Evolutionary conservation across 2,797 vertebrate genomes (phyloP).

Genomic region (Hypotaenidia okinawae): DNA sequence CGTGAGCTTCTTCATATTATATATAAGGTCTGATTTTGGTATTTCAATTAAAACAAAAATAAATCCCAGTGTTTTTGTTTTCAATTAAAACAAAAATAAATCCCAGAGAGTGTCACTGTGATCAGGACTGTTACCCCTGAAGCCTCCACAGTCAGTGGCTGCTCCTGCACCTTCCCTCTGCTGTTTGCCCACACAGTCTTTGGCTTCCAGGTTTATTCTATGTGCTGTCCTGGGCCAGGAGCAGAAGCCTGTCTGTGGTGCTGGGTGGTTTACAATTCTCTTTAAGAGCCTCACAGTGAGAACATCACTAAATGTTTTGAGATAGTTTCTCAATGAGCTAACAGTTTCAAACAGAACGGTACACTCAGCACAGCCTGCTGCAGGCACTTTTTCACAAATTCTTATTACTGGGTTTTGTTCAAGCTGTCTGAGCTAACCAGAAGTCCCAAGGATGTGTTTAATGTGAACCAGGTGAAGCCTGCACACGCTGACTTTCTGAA

Average conservation of each 20-base stretch:
- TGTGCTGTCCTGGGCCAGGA: not conserved
- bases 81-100: not conserved
- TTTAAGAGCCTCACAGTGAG: not conserved
- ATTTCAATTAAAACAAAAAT: not conserved
- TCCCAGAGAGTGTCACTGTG: not conserved
- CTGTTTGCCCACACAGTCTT: not conserved
- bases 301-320: not conserved
- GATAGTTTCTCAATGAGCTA: not conserved
- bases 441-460: not conserved
- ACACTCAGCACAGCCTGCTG: not conserved
- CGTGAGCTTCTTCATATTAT: not conserved
- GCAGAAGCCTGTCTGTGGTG: not conserved
- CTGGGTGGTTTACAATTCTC: not conserved
- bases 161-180: not conserved
- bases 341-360: not conserved
- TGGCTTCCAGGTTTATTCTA: not conserved
- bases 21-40: not conserved
- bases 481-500: not conserved
- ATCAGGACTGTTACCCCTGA: not conserved
- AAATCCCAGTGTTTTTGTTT: not conserved
- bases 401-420: not conserved
- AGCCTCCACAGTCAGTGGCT: not conserved
- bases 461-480: not conserved
- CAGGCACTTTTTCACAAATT: fast-evolving
- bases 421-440: not conserved